Evolutionary conservation across 2,888 invertebrate species (phyloP).

Genomic region (Oscheius myriophilus): DNA sequence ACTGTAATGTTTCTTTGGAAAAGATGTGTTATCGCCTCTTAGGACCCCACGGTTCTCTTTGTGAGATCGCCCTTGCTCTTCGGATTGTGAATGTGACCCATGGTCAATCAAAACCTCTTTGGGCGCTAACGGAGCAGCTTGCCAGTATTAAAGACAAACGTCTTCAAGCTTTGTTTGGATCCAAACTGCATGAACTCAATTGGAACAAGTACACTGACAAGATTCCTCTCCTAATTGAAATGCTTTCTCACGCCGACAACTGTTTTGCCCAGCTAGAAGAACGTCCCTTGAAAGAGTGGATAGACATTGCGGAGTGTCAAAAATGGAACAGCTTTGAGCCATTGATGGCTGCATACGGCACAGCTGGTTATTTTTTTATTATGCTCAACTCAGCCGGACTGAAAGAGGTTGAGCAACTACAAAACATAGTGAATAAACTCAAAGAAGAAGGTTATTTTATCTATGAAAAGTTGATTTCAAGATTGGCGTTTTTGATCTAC

Average conservation of each 20-base stretch:
- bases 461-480: constrained; percentile 14
- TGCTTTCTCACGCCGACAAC: constrained; percentile 19
- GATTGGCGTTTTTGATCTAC: constrained; percentile 6
- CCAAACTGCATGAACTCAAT: constrained; percentile 11
- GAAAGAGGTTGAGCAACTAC: too few species aligned
- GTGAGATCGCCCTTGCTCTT: constrained; percentile 7
- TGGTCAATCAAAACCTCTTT: neutral
- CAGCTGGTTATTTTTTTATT: constrained; percentile 16
- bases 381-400: neutral
- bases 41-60: neutral
- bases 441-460: neutral
- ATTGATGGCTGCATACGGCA: constrained; percentile 1
- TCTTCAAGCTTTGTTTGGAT: constrained; percentile 13
- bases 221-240: constrained; percentile 1
- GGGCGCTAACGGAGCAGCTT: too few species aligned
- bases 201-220: neutral
- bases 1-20: neutral
- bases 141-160: neutral
- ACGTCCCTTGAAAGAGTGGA: constrained; percentile 4
- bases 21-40: neutral
- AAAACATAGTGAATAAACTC: neutral
- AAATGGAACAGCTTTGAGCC: constrained; percentile 23
- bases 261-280: constrained; percentile 13
- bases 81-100: neutral
- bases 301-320: constrained; percentile 22